A percentile compares a stretch with the other conserved stretches of the same genome.
Conservation (phyloP, 2,888 invertebrate species). For the Parascotia fuliginaria region DNA sequence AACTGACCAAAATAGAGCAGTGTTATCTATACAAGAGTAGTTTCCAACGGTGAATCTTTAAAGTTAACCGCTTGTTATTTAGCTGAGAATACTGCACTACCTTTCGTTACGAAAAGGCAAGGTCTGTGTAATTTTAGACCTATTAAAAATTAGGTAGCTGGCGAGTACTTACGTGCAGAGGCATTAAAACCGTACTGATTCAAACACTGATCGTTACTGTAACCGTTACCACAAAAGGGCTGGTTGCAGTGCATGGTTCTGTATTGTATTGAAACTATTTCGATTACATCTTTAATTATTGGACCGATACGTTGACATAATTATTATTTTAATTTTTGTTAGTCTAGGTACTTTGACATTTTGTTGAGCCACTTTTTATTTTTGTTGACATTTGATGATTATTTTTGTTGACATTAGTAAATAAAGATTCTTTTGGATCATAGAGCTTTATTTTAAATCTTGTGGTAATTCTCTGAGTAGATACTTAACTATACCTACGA, state of each 20-base stretch:
- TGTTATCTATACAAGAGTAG: too few species aligned
- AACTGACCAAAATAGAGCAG: too few species aligned
- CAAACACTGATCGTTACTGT: constrained; percentile 28
- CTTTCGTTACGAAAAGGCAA: too few species aligned
- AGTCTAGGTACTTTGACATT: constrained; percentile 3
- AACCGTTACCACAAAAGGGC: constrained; percentile 23
- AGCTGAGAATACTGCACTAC: too few species aligned
- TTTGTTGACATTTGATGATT: background rate
- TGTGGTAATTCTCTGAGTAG: too few species aligned
- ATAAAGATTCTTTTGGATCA: too few species aligned
- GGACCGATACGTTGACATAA: constrained; percentile 4
- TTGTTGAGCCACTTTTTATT: background rate
- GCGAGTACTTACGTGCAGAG: constrained; percentile 25
- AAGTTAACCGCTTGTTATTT: too few species aligned
- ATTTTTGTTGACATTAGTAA: background rate
- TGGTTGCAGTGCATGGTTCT: constrained; percentile 62
- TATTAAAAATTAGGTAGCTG: background rate
- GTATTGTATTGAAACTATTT: constrained; percentile 8
- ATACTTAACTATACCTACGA: too few species aligned
- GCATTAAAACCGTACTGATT: constrained; percentile 3
- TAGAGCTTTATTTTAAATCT: background rate
- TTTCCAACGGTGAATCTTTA: too few species aligned
- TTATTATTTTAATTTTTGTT: constrained; percentile 9
- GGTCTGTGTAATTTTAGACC: too few species aligned
- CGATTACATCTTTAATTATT: constrained; percentile 23